Evolutionary conservation across 1,140 invertebrate species (phyloP), one percentile per base, ranked within the genome.

Genomic region (Telenomus remus): DNA sequence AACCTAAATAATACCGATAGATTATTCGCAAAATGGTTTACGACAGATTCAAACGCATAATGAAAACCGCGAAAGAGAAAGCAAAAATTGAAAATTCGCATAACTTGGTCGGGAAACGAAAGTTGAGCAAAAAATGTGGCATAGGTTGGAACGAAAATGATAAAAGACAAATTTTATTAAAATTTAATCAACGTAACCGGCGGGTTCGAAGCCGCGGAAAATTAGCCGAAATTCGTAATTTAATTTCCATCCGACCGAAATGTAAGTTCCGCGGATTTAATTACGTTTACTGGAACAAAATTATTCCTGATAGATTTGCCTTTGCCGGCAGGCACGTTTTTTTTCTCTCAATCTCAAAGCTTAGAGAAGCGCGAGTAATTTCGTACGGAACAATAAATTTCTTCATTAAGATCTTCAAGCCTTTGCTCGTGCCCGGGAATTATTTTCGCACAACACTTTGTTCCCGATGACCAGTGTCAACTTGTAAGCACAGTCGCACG

Each of bases 191-290:
- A 15, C 14, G 14, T 33, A 59, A 12, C 15, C 46, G 1, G 39
- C 49, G 49, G 50, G 15, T 9, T 33, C 15, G 44, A 37, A 15
- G 4, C 27, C 42, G 37, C 49, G 49, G 16, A 12, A 63, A 53
- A 63, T 65, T 65, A 49, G 44, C 46, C 61, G 13, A 65, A 65
- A 65, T 49, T 65, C 44, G 44, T 66, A 66, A 69, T 69, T 69
- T 11, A 54, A 60, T 69, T 60, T 37, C 10, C n/a, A 16, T 42
- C 43, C 34, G n/a, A 13, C 11, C 55, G 54, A 15, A 69, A 59
- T 54, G 15, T n/a, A 47, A 69, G 19, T 69, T 51, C 13, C 16
- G 47, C 27, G 11, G 9, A 66, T 69, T 53, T 60, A 59, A 69
- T 69, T 69, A 59, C 55, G 13, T 39, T 11, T 37, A 10, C 10